phyloP scores from a whole-genome alignment of 1,140 invertebrate genomes.

The Linepithema humile region DNA sequence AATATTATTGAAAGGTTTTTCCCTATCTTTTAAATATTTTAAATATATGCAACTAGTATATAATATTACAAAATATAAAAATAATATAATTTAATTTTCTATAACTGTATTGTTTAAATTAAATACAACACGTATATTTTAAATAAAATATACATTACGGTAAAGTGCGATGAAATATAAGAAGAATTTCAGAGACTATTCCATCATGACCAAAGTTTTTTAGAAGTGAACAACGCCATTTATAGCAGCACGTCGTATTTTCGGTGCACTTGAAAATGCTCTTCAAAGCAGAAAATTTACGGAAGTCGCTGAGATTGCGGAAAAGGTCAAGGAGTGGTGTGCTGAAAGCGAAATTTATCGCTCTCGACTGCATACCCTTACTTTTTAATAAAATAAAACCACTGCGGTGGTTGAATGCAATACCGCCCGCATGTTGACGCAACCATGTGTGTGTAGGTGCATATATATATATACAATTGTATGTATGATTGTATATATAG shows the following conservation, averaged over 20 bases:
- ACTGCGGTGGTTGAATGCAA: not conserved
- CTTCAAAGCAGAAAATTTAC: constrained; percentile 45
- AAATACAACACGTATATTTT: not conserved
- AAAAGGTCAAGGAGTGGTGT: constrained; percentile 45
- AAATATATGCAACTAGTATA: not conserved
- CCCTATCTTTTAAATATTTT: not conserved
- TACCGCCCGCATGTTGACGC: constrained; percentile 3
- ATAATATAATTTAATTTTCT: not conserved
- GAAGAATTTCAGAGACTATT: not conserved
- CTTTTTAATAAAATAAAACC: constrained; percentile 35
- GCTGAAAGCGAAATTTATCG: constrained; percentile 45
- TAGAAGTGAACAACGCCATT: not conserved
- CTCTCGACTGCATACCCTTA: constrained; percentile 30
- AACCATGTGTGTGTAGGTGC: not conserved
- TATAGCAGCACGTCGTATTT: constrained; percentile 36
- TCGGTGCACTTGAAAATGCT: constrained; percentile 42
- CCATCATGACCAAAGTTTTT: not conserved
- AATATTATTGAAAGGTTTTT: not conserved
- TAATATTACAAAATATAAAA: not conserved
- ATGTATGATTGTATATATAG: too few relatives aligned
- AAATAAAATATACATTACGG: not conserved
- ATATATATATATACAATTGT: too few relatives aligned
- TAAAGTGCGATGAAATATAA: not conserved
- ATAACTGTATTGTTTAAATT: not conserved
- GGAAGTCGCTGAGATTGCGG: constrained; percentile 41